Evolutionary conservation across 1,140 invertebrate genomes (phyloP).

Genomic region (Lepidurus apus): DNA sequence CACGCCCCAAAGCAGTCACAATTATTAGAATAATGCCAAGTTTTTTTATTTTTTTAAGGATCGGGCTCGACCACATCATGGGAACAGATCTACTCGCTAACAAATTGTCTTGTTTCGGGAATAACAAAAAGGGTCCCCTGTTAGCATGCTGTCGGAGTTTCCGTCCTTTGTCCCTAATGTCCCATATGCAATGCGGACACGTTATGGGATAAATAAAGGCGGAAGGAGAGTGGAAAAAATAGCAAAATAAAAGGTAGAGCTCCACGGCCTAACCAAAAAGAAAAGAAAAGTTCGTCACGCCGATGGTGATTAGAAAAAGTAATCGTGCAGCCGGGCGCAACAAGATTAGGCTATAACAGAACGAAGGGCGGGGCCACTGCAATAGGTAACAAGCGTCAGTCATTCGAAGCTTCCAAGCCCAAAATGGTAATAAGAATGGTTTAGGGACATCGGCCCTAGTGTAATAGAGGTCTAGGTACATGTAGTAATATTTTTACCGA

Average conservation of each 20-base stretch:
- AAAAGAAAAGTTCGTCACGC: no score
- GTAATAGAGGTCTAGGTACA: no score
- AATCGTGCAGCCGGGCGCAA: no score
- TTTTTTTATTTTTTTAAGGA: not conserved
- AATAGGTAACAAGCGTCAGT: no score
- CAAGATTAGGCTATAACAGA: no score
- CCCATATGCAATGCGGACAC: not conserved
- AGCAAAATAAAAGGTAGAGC: not conserved
- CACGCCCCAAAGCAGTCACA: slow-evolving; percentile 2
- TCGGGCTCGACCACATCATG: not conserved
- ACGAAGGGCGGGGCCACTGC: no score
- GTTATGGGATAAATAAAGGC: not conserved
- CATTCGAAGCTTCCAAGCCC: no score
- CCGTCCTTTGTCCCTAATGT: slow-evolving; percentile 11
- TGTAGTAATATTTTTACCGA: no score
- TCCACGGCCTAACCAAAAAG: no score
- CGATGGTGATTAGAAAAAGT: no score
- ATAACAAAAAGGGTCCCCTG: not conserved
- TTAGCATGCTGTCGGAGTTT: not conserved
- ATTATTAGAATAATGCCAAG: slow-evolving; percentile 16
- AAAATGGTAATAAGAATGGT: no score
- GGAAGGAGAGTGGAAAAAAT: not conserved
- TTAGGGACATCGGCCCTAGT: no score
- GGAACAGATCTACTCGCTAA: not conserved
- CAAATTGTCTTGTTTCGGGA: not conserved